Conservation (phyloP, 2,797 vertebrate genomes). For the Rhabdophis nuchalis region DNA sequence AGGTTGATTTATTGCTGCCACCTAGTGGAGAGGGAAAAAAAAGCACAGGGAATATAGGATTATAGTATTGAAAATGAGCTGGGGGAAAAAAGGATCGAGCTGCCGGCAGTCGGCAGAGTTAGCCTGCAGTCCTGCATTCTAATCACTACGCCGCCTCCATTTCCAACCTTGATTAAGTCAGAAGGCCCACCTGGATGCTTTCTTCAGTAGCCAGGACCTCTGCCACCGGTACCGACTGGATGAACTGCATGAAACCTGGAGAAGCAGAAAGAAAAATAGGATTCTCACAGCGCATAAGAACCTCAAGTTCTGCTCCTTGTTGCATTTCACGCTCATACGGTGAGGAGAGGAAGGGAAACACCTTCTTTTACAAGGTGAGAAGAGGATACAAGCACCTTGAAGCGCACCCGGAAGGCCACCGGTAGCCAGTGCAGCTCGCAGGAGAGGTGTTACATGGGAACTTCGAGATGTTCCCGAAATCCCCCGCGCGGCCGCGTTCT, state of each 20-base stretch:
- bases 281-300: background rate
- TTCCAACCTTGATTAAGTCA: background rate
- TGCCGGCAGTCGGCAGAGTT: background rate
- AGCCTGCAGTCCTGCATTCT: background rate
- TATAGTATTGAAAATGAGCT: too few species aligned
- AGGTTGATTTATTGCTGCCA: background rate
- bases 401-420: too few species aligned
- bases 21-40: background rate
- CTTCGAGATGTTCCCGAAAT: too few species aligned
- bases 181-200: slow-evolving; percentile 85
- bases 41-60: background rate
- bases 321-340: background rate
- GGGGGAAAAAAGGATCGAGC: background rate
- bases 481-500: too few species aligned
- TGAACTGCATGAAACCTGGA: slow-evolving; percentile 97
- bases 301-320: background rate
- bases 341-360: background rate
- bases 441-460: too few species aligned
- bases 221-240: slow-evolving; percentile 97
- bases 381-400: too few species aligned
- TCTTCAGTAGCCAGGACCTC: slow-evolving; percentile 96
- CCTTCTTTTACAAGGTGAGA: background rate
- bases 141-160: background rate
- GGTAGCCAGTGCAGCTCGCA: too few species aligned
- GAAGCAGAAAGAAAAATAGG: background rate